Conservation (phyloP, 2,888 invertebrate species). For the Melieria crassipennis region DNA sequence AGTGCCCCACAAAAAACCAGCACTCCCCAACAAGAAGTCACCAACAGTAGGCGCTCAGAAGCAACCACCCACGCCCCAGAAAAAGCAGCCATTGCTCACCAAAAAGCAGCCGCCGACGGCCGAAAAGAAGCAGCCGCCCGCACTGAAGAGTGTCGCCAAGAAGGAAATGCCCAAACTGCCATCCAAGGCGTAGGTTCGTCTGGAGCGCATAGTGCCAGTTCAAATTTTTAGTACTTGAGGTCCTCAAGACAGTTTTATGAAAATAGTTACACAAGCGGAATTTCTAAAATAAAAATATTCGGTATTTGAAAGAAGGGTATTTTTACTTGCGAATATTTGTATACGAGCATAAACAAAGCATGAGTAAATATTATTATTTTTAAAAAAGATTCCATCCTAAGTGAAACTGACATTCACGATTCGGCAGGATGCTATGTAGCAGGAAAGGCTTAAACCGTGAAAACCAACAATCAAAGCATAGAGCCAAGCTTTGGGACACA, state of each 20-base stretch:
- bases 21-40: constrained; percentile 36
- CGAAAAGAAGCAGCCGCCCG: constrained; percentile 32
- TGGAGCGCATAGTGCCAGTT: neutral
- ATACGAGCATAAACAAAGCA: too few species aligned
- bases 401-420: too few species aligned
- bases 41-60: constrained; percentile 31
- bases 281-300: constrained; percentile 28
- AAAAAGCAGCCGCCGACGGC: constrained; percentile 15
- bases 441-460: too few species aligned
- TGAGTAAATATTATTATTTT: too few species aligned
- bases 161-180: neutral
- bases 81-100: constrained; percentile 26
- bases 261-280: constrained; percentile 35
- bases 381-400: too few species aligned
- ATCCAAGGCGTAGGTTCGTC: neutral
- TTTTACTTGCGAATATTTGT: too few species aligned
- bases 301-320: neutral
- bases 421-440: too few species aligned
- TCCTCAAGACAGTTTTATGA: constrained; percentile 5
- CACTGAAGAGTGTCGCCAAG: constrained; percentile 18
- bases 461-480: too few species aligned
- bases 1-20: constrained; percentile 43
- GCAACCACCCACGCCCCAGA: constrained; percentile 28
- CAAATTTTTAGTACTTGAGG: constrained; percentile 18
- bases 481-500: too few species aligned